Conservation (phyloP, 53 echinoderm and acorn worm species). For the Paracentrotus lividus region DNA sequence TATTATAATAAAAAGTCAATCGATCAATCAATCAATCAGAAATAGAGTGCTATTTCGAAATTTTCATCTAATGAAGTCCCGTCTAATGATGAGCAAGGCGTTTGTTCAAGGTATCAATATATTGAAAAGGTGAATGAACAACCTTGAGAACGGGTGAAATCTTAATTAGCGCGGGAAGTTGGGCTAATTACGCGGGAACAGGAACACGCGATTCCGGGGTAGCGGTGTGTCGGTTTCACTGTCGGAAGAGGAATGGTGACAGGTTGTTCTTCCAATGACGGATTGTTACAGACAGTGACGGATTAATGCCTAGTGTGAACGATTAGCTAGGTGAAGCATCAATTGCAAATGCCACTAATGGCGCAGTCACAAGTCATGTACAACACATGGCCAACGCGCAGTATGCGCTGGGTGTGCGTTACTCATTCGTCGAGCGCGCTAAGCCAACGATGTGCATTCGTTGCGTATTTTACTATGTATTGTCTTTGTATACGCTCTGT, state of each 20-base stretch:
- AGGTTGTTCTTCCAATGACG: not conserved
- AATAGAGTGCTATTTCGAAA: no score
- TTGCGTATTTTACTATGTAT: no score
- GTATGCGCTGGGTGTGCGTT: no score
- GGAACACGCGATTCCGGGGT: not conserved
- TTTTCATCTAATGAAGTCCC: no score
- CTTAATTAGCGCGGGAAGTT: slow-evolving; percentile 13
- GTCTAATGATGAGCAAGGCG: not conserved
- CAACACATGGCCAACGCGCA: no score
- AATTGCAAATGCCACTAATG: no score
- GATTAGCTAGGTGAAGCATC: not conserved
- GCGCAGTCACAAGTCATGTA: no score
- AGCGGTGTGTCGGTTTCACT: not conserved
- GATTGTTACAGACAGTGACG: not conserved
- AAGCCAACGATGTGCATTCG: no score
- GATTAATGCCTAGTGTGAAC: not conserved
- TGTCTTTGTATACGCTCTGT: no score
- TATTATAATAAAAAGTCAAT: no score
- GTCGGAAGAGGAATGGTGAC: not conserved
- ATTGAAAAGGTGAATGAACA: slow-evolving; percentile 7
- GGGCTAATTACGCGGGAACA: not conserved
- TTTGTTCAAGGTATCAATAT: not conserved
- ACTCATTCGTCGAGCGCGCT: no score
- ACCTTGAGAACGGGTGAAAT: slow-evolving; percentile 8
- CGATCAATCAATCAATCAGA: no score